Evolutionary conservation across 2,113 vertebrate genomes (phyloP), one percentile per base, ranked within the genome.

Genomic region (Rhinogobius similis): DNA sequence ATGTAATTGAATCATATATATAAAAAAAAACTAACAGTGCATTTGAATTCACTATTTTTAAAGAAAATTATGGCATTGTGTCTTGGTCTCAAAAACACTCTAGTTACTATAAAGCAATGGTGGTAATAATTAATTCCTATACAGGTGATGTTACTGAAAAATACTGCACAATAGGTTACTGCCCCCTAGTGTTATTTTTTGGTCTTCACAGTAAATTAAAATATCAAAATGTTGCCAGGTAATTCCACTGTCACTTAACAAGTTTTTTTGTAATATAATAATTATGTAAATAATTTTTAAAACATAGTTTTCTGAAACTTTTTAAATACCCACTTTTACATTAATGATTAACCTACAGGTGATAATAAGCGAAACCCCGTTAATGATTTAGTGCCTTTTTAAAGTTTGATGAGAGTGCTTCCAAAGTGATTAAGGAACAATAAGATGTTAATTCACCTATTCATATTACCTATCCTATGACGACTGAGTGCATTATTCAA

Each of bases 381-480:
- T 75, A 88, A 92, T 90, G 79, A 90, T 91, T 91, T 84, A 90
- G 75, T 61, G 68, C 76, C 75, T 85, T 61, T 50, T 90, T 81
- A 87, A 87, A 85, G 56, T 76, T 85, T 83, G 76, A 88, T 76
- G 78, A 78, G 77, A 70, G 24, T 72, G 78, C 76, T 82, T 72
- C 62, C 79, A 78, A 61, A 85, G 77, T 80, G 65, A 86, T 89
- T 86, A 89, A 38, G 29, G 70, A 58, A 72, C 68, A 76, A 21
- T 62, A 74, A 79, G 70, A 86, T 21, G 46, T 50, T 50, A 50
- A 50, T 81, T 83, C 65, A 75, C 52, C 72, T 38, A 50, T 21
- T 87, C 85, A 87, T 84, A 68, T 73, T 70, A 65, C 43, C 63
- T 79, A 74, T 81, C 65, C 73, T 84, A 77, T 81, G 61, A 70